Conservation (phyloP, 2,797 vertebrate species). For the Monodelphis domestica region DNA sequence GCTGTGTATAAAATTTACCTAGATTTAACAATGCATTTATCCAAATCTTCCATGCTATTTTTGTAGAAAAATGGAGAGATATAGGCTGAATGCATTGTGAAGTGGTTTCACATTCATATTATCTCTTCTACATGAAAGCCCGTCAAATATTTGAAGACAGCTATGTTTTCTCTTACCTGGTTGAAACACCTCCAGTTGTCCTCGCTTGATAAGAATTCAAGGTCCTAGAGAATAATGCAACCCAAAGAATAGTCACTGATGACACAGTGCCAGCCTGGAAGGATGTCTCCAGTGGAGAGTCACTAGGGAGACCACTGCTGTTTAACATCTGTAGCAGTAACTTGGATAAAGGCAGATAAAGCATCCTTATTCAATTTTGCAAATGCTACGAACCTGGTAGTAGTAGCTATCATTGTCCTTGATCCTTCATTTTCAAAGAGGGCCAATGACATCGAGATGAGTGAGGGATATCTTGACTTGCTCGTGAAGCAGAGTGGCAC, state of each 20-base stretch:
- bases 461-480: too few species aligned
- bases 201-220: neutral
- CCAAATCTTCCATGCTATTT: neutral
- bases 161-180: neutral
- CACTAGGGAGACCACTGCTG: neutral
- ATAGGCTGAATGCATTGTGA: neutral
- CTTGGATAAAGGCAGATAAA: neutral
- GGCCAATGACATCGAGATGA: too few species aligned
- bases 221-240: too few species aligned
- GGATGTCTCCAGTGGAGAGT: neutral
- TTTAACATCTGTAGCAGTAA: neutral
- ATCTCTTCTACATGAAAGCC: neutral
- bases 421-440: too few species aligned
- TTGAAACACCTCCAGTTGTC: neutral
- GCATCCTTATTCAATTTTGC: neutral
- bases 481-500: too few species aligned
- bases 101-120: neutral
- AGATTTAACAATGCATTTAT: neutral
- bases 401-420: too few species aligned
- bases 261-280: neutral
- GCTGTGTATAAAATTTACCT: neutral
- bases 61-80: neutral
- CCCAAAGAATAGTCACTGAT: too few species aligned
- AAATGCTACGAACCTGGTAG: neutral
- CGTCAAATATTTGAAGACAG: neutral